Conservation (phyloP, 1,140 invertebrate genomes). For the Wiebesia pumilae region DNA sequence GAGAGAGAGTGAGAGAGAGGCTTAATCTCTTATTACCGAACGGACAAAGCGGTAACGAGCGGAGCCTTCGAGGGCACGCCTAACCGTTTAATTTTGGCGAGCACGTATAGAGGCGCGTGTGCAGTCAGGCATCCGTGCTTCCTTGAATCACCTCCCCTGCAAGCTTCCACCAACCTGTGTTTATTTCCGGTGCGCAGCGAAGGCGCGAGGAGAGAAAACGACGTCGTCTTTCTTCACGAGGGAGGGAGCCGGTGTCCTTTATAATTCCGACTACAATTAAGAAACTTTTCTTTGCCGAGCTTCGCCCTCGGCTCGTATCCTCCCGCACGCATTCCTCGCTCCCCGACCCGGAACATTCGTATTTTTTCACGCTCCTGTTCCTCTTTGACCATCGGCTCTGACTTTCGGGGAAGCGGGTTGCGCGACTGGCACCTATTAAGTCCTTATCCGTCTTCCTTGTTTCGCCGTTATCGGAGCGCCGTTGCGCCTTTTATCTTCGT, state of each 20-base stretch:
- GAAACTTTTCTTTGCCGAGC: neutral
- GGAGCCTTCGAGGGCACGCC: slow-evolving; percentile 52
- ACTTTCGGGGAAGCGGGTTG: no score
- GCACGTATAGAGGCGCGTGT: neutral
- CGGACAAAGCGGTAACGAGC: neutral
- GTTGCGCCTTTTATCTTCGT: slow-evolving; percentile 50
- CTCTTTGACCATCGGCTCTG: no score
- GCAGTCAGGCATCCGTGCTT: slow-evolving; percentile 43
- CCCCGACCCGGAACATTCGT: neutral
- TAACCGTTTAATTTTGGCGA: slow-evolving; percentile 62
- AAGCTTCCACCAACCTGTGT: neutral
- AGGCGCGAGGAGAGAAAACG: no score
- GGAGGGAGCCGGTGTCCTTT: no score
- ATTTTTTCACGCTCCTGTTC: no score
- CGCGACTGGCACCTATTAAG: no score
- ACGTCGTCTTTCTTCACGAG: no score
- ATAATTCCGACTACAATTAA: slow-evolving; percentile 16
- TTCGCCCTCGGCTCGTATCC: neutral
- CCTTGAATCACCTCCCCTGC: neutral
- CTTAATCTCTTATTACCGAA: slow-evolving; percentile 41
- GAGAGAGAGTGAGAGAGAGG: neutral
- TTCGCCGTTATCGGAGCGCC: no score
- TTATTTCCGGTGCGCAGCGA: slow-evolving; percentile 15
- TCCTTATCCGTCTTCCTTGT: no score
- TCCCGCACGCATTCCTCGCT: neutral